These are phyloP conservation scores for Larimichthys crocea DNA, from an alignment of 2,113 vertebrate genomes.

Conservation along the genomic window DNA sequence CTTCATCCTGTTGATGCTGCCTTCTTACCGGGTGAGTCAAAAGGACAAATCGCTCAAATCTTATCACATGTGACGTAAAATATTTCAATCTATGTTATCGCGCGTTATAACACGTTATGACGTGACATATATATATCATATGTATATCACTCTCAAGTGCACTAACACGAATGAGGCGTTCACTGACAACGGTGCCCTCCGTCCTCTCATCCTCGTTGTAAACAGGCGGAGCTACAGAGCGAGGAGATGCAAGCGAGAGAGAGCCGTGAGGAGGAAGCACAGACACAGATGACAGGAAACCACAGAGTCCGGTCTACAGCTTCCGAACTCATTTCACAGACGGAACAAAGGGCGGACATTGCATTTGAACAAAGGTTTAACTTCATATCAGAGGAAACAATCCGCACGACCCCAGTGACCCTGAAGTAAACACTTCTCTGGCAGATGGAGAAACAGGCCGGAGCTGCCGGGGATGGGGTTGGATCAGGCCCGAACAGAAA, in stretches of 20 bases:
- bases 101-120: not conserved
- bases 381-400: not conserved
- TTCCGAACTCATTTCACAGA: not conserved
- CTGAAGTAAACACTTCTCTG: conserved; percentile 8
- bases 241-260: not conserved
- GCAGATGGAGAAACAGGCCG: conserved; percentile 63
- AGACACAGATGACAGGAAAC: conserved; percentile 14
- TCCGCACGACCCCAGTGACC: not conserved
- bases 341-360: no score
- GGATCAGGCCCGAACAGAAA: conserved; percentile 57
- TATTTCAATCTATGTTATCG: no score
- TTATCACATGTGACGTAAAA: not conserved
- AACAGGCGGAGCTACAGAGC: conserved; percentile 23
- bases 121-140: no score
- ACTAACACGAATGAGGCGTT: not conserved
- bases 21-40: not conserved
- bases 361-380: not conserved
- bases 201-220: not conserved
- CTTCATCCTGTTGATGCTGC: not conserved
- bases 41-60: not conserved
- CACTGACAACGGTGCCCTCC: not conserved
- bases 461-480: conserved; percentile 38
- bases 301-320: not conserved
- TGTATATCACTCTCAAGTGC: not conserved
- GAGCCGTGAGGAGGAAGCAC: conserved; percentile 6